Evolutionary conservation across 2,888 invertebrate species (phyloP), one percentile per base, ranked within the genome.

Genomic region (Drosophila rubida): DNA sequence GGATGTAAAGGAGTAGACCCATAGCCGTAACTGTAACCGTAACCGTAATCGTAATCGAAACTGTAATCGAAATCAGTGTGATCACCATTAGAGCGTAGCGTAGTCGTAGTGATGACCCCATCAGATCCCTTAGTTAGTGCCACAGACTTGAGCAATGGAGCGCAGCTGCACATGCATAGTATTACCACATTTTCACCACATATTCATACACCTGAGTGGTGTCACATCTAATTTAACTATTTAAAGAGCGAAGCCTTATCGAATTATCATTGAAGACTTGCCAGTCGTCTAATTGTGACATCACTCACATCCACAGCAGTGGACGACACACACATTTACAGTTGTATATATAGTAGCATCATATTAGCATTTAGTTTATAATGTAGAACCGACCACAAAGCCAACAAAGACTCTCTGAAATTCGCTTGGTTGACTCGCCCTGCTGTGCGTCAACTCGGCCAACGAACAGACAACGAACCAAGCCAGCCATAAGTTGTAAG

Each of bases 351-450:
- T n/a, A n/a, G 32, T 70, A 72, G 51, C 55, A 69, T 50, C 59
- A 37, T 64, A 67, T 58, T 72, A 69, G 57, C 45, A 66, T 70
- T 90, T 30, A 53, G n/a, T 30, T 30, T 19, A 14, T 60, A 41
- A 23, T 9, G 19, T 16, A 58, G 32, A 55, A 55, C 50, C 88
- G 87, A 90, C 84, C 89, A 91, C 89, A 88, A 91, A 91, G 91
- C 91, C 91, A 91, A 91, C 81, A 91, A 91, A 91, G 91, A 91
- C 91, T 91, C 91, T 91, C 87, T 79, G 68, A 79, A 72, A 71
- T 66, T 69, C 67, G 87, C 84, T 71, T 74, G 74, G 80, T 73
- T 73, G 76, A 63, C 64, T 32, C 76, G 57, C 62, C 53, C 32
- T 23, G 57, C 35, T 54, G 37, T 44, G 69, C 49, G 55, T 69